Conservation (phyloP, 2,888 invertebrate genomes). For the Catocala sponsa region DNA sequence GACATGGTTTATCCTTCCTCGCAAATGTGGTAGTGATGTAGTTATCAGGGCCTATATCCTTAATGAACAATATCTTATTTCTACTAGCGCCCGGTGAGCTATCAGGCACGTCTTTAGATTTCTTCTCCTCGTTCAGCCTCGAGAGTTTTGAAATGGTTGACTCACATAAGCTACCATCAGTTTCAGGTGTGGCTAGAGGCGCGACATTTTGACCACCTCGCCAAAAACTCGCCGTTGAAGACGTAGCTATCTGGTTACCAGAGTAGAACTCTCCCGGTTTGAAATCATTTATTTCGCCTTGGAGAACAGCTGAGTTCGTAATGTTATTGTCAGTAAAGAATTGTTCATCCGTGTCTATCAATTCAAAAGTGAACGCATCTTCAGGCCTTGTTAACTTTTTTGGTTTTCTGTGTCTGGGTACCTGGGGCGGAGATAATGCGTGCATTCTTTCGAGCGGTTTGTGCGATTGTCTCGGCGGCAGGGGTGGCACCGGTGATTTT, state of each 20-base stretch:
- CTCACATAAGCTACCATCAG: conserved; percentile 88
- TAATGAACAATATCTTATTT: conserved; percentile 88
- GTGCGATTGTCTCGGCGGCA: conserved; percentile 92
- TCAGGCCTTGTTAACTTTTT: conserved; percentile 90
- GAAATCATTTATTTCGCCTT: conserved; percentile 79
- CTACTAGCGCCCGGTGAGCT: conserved; percentile 78
- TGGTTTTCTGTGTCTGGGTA: conserved; percentile 91
- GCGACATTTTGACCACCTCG: conserved; percentile 82
- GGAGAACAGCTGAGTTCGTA: conserved; percentile 77
- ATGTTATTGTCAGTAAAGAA: conserved; percentile 85
- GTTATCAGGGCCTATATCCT: conserved; percentile 92
- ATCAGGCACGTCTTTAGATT: conserved; percentile 79
- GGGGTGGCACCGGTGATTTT: conserved; percentile 91
- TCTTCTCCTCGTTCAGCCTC: conserved; percentile 80
- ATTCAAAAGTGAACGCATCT: conserved; percentile 94
- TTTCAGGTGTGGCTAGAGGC: conserved; percentile 89
- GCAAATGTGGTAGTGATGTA: conserved; percentile 91
- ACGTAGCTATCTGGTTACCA: conserved; percentile 73
- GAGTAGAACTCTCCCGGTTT: conserved; percentile 85
- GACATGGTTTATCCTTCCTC: conserved; percentile 76
- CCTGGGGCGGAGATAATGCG: conserved; percentile 90
- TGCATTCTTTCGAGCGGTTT: conserved; percentile 93
- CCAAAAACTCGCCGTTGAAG: conserved; percentile 78
- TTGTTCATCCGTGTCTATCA: conserved; percentile 94
- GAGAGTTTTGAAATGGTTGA: conserved; percentile 85